These are phyloP conservation scores for Mythimna lalbum DNA, from an alignment of 2,888 invertebrate genomes.

Conservation along the genomic window DNA sequence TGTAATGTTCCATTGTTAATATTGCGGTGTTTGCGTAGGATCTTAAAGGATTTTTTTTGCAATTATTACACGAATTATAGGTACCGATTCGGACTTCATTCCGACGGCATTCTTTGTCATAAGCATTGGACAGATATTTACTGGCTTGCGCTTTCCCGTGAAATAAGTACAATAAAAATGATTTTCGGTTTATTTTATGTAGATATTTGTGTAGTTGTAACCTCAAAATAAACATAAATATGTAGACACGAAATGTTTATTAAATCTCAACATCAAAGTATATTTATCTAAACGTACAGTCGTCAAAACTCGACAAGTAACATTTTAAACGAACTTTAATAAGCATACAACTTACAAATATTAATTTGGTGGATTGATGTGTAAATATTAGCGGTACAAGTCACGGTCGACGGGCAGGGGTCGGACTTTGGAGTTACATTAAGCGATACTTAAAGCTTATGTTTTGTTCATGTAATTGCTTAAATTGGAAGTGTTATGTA, in stretches of 20 bases:
- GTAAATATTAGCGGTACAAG: constrained; percentile 79
- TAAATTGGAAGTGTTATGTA: constrained; percentile 15
- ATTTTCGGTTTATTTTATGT: not conserved
- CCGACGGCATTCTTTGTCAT: constrained; percentile 29
- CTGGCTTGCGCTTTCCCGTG: constrained; percentile 3
- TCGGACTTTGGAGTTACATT: constrained; percentile 51
- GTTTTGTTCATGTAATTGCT: constrained; percentile 38
- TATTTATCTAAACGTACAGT: constrained; percentile 46
- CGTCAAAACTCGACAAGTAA: constrained; percentile 55
- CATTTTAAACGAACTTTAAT: constrained; percentile 73
- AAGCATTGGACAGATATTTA: constrained; percentile 15
- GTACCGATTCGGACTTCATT: constrained; percentile 40
- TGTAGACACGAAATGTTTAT: constrained; percentile 12
- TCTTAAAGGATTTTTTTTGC: constrained; percentile 50
- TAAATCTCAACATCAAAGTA: constrained; percentile 58
- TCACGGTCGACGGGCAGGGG: constrained; percentile 80
- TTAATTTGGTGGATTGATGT: constrained; percentile 83
- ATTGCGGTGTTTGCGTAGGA: constrained; percentile 83
- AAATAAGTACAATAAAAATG: not conserved
- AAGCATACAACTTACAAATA: constrained; percentile 76
- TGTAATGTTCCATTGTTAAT: constrained; percentile 70
- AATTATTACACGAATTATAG: constrained; percentile 55
- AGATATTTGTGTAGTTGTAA: constrained; percentile 3
- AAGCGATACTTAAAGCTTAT: constrained; percentile 36
- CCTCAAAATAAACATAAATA: constrained; percentile 11